Base-by-base conservation (phyloP, 2,888 invertebrate genomes). In the Sinelater perroti region DNA sequence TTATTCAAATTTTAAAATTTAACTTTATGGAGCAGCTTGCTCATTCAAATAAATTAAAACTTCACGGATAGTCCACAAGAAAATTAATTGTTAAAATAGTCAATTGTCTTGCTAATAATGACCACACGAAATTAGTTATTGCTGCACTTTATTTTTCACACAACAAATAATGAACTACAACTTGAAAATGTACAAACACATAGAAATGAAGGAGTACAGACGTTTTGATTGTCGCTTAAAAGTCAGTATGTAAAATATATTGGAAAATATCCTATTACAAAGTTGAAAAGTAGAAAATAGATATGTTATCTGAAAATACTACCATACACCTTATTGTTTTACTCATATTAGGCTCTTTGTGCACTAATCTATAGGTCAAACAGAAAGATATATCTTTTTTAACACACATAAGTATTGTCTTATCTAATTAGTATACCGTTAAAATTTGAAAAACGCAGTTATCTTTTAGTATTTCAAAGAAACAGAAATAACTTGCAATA, bases 61-160 rank as follows among this genome's bases (percentile, higher is more conserved):
- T n/a, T n/a, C n/a, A n/a, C n/a, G n/a, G n/a, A n/a, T n/a, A n/a
- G n/a, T n/a, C n/a, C n/a, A n/a, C n/a, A n/a, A n/a, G n/a, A n/a
- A n/a, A n/a, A n/a, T n/a, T n/a, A 54, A 59, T 35, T 61, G 52
- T 55, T 55, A 26, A 58, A 45, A 7, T 21, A 46, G 53, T 6
- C 45, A 30, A 4, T 30, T 10, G 30, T 30, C 3, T 2, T 30
- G 30, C 13, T 30, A 30, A 30, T 30, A 11, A 30, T 30, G 14
- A 33, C 33, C 11, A 33, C 11, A 3, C 16, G 20, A 20, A 17
- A 3, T 38, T 60, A 40, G 14, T 56, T 63, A 63, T 63, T 63
- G 61, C 63, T 59, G 38, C 21, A 18, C 46, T 56, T 63, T 61
- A 61, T 61, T 63, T 49, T 61, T 52, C 61, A 63, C 58, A 50